Evolutionary conservation across 2,888 invertebrate genomes (phyloP).

Genomic region (Macaria liturata): DNA sequence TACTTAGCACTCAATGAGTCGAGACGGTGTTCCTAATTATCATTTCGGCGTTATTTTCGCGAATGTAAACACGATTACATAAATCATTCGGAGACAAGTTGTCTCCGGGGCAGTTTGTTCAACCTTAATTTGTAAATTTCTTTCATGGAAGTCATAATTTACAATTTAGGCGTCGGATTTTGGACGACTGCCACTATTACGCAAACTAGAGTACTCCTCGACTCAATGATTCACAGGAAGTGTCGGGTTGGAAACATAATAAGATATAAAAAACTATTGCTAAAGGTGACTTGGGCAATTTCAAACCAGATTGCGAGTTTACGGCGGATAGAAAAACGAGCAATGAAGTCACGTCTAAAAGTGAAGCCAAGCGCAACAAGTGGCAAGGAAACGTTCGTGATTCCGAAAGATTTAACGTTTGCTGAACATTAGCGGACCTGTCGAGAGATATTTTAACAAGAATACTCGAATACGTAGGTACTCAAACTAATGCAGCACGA

Average conservation of each 20-base stretch:
- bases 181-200: slow-evolving; percentile 66
- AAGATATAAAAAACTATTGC: slow-evolving; percentile 51
- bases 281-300: slow-evolving; percentile 64
- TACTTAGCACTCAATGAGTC: slow-evolving; percentile 47
- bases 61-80: slow-evolving; percentile 35
- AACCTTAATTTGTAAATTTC: slow-evolving; percentile 53
- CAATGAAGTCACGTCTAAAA: slow-evolving; percentile 70
- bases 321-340: slow-evolving; percentile 61
- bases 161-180: slow-evolving; percentile 49
- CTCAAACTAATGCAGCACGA: no score
- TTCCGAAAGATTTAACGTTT: slow-evolving; percentile 30
- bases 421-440: slow-evolving; percentile 12
- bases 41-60: slow-evolving; percentile 37
- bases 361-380: slow-evolving; percentile 69
- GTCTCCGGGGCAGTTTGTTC: slow-evolving; percentile 41
- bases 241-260: slow-evolving; percentile 45
- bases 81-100: slow-evolving; percentile 39
- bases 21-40: slow-evolving; percentile 44
- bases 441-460: no score
- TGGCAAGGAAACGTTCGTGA: slow-evolving; percentile 54
- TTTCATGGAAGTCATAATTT: slow-evolving; percentile 56
- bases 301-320: slow-evolving; percentile 61
- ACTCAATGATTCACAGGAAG: slow-evolving; percentile 57
- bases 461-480: no score
- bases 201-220: slow-evolving; percentile 44